Evolutionary conservation across 2,113 vertebrate genomes (phyloP), one percentile per base, ranked within the genome.

Genomic region (Scortum barcoo): DNA sequence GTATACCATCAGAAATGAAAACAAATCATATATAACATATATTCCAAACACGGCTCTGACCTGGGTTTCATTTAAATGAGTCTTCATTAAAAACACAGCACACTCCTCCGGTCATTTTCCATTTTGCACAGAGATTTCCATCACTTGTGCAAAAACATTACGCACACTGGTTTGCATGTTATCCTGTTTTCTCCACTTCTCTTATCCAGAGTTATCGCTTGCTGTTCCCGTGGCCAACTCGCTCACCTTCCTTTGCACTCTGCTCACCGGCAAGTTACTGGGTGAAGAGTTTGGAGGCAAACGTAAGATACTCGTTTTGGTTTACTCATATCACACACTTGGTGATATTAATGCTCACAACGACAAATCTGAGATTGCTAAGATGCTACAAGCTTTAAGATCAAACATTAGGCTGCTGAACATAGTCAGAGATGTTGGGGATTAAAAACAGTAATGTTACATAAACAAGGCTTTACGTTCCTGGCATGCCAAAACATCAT

Each of bases 211-310:
- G 20, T 89, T 99, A 84, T 97, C 97, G 0, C 84, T 99, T 62
- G 98, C 97, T 4, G 98, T 99, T 4, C 98, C 97, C 0, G 95
- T 98, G 83, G 96, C 97, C 67, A 99, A 99, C 93, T 98, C 98
- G 24, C 94, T 99, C 87, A 97, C 97, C 68, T 93, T 99, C 72
- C 20, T 99, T 3, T 97, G 96, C 90, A 99, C 97, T 0, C 20
- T 99, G 80, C 90, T 97, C 70, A 97, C 97, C 0, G 98, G 98
- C 6, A 97, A 91, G 89, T 17, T 97, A n/a, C 95, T 99, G 51
- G 98, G 98, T 20, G 98, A 99, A 92, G 95, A 98, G 48, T 89
- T 97, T 1, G 97, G 97, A 80, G 97, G 97, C 7, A 96, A 95
- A 95, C 90, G 98, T 99, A 91, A 95, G 97, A 95, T 13, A 69